These are phyloP conservation scores for Cryptophagus acutangulus DNA, from an alignment of 2,888 invertebrate genomes.

Conservation along the genomic window DNA sequence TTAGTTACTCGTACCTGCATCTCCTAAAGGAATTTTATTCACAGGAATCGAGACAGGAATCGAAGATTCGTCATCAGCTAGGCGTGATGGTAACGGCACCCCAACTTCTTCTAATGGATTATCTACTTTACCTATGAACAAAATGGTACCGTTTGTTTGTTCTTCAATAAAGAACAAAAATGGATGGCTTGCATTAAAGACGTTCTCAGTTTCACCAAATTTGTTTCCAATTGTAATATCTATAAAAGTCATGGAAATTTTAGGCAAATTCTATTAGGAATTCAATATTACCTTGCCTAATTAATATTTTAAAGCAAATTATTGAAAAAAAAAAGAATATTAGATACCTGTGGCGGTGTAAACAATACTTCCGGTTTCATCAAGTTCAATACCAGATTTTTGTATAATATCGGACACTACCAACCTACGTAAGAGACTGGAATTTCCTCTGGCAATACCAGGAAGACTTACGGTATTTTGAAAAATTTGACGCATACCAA, in stretches of 20 bases:
- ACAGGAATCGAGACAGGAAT: too few relatives aligned
- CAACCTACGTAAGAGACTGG: constrained; percentile 40
- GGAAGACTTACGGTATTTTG: constrained; percentile 65
- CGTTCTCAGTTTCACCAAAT: constrained; percentile 57
- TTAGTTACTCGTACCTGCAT: too few relatives aligned
- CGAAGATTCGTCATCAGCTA: constrained; percentile 1
- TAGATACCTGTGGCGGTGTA: constrained; percentile 66
- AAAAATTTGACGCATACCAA: constrained; percentile 71
- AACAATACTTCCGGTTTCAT: constrained; percentile 69
- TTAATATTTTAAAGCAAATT: neutral
- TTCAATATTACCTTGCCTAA: constrained; percentile 6
- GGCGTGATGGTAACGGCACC: constrained; percentile 22
- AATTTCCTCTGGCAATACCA: constrained; percentile 59
- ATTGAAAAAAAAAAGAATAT: constrained; percentile 15
- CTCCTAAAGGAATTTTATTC: too few relatives aligned
- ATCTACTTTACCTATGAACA: constrained; percentile 69
- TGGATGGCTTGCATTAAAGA: constrained; percentile 67
- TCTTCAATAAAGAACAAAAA: constrained; percentile 79
- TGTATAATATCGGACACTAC: constrained; percentile 68
- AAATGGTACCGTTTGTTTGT: constrained; percentile 63
- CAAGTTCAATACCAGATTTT: constrained; percentile 70
- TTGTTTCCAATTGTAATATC: constrained; percentile 67
- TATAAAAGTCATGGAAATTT: too few relatives aligned
- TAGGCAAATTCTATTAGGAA: too few relatives aligned
- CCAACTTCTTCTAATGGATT: constrained; percentile 54